These are phyloP conservation scores for Myotis yumanensis DNA, from an alignment of 2,113 vertebrate species.

Conservation along the genomic window DNA sequence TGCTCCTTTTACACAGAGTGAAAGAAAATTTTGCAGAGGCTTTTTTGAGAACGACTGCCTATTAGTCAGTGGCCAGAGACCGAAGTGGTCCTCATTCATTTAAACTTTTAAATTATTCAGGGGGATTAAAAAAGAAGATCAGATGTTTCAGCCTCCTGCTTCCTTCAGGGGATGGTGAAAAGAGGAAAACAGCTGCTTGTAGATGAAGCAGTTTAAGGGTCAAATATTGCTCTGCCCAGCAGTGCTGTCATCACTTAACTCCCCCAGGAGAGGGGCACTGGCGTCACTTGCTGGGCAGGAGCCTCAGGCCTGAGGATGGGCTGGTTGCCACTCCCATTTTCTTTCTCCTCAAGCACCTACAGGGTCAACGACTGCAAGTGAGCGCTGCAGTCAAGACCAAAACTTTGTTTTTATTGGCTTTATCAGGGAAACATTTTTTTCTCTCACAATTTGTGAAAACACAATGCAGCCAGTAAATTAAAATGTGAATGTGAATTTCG, in stretches of 20 bases:
- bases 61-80: background rate
- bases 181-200: constrained; percentile 61
- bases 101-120: constrained; percentile 9
- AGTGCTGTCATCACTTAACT: constrained; percentile 70
- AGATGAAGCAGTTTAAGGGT: constrained; percentile 60
- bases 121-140: background rate
- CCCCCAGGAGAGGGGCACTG: constrained; percentile 63
- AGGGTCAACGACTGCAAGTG: constrained; percentile 46
- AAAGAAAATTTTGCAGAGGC: background rate
- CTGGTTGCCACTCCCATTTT: background rate
- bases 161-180: constrained; percentile 32
- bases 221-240: constrained; percentile 59
- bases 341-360: constrained; percentile 30
- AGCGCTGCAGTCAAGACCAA: constrained; percentile 39
- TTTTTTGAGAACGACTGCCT: background rate
- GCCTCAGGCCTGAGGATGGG: constrained; percentile 1
- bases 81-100: constrained; percentile 6
- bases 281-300: background rate
- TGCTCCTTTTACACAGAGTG: background rate
- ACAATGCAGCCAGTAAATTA: constrained; percentile 58
- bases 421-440: background rate
- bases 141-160: constrained; percentile 18
- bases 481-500: constrained; percentile 65
- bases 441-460: constrained; percentile 62
- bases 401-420: constrained; percentile 71